Conservation (phyloP, 2,797 vertebrate species). For the Pitangus sulphuratus region DNA sequence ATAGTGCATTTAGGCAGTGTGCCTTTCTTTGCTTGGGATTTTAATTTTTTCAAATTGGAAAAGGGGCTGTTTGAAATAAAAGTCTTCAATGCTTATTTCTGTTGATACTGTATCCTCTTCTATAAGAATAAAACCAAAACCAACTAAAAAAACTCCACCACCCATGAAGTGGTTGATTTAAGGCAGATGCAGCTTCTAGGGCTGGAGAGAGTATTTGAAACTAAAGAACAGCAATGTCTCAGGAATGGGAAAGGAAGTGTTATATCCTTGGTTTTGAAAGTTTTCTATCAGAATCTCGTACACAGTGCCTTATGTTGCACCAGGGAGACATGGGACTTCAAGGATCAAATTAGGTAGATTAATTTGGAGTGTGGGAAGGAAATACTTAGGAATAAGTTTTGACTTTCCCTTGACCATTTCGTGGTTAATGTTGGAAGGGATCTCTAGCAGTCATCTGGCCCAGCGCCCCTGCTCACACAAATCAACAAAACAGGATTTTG, state of each 20-base stretch:
- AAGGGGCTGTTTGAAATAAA: neutral
- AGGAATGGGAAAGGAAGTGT: neutral
- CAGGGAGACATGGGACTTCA: neutral
- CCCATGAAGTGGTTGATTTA: slow-evolving; percentile 29
- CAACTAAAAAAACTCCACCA: neutral
- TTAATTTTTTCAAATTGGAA: neutral
- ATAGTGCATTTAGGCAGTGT: neutral
- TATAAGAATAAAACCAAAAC: slow-evolving; percentile 3
- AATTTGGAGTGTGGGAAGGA: neutral
- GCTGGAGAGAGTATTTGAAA: neutral
- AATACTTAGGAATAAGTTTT: neutral
- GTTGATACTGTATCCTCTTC: neutral
- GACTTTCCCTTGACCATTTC: neutral
- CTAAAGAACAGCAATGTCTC: neutral
- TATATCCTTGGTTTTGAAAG: neutral
- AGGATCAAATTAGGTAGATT: neutral
- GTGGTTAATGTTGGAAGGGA: neutral
- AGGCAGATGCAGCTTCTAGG: slow-evolving; percentile 15
- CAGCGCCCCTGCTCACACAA: neutral
- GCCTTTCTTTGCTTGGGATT: neutral
- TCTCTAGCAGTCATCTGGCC: neutral
- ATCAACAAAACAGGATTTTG: neutral
- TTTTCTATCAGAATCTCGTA: neutral
- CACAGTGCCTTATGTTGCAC: neutral
- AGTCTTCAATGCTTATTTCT: neutral